phyloP scores from a whole-genome alignment of 2,113 vertebrate species.

The Anguilla japonica region DNA sequence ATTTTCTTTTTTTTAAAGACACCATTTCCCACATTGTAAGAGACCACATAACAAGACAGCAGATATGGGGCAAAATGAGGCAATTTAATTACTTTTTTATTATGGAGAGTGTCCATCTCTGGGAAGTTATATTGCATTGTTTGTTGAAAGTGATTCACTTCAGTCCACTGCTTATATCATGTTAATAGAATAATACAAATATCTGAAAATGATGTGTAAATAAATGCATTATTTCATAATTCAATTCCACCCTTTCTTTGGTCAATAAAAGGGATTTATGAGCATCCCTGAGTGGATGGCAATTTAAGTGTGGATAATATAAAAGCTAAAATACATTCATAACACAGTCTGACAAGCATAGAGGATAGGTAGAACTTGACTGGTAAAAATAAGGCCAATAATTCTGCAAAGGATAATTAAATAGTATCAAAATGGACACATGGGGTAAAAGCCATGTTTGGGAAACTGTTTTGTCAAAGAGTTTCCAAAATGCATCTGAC shows the following conservation, averaged over 20 bases:
- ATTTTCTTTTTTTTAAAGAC: neutral
- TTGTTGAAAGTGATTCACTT: neutral
- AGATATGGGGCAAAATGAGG: neutral
- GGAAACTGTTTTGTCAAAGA: constrained; percentile 67
- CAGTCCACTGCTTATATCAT: neutral
- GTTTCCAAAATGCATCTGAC: constrained; percentile 67
- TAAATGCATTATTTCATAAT: neutral
- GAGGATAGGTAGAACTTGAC: constrained; percentile 40
- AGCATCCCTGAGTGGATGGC: neutral
- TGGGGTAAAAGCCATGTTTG: constrained; percentile 45
- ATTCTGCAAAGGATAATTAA: constrained; percentile 61
- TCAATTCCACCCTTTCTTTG: neutral
- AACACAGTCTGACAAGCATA: neutral
- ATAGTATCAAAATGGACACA: constrained; percentile 56
- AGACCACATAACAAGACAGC: neutral
- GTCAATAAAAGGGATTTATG: neutral
- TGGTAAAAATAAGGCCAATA: constrained; percentile 7
- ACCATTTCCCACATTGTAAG: neutral
- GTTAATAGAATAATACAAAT: neutral
- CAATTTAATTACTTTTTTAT: neutral
- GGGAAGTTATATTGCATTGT: neutral
- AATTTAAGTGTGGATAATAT: neutral
- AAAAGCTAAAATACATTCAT: neutral
- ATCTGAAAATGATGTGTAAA: neutral
- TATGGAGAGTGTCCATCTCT: neutral